phyloP scores from a whole-genome alignment of 1,140 invertebrate species.

The Calliopsis andreniformis region DNA sequence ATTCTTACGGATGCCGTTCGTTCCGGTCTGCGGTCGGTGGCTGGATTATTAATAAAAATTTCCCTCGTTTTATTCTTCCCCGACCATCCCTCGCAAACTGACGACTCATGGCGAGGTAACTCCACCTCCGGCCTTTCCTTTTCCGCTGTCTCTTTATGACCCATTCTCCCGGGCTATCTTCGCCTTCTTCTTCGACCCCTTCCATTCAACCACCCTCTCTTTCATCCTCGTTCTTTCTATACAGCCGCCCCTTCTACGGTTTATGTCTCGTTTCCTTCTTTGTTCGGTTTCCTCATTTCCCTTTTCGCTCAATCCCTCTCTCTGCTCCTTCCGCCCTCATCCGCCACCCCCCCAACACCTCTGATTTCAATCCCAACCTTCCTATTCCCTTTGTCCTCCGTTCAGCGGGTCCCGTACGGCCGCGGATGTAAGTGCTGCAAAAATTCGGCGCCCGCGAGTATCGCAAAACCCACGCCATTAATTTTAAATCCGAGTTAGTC shows the following conservation, averaged over 20 bases:
- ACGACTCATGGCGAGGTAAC: constrained; percentile 35
- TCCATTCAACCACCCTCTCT: constrained; percentile 17
- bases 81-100: constrained; percentile 56
- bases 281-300: constrained; percentile 18
- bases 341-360: constrained; percentile 7
- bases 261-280: constrained; percentile 34
- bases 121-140: constrained; percentile 34
- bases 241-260: constrained; percentile 1
- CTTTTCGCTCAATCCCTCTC: not conserved
- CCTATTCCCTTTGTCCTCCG: not conserved
- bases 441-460: constrained; percentile 64
- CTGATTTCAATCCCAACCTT: constrained; percentile 23
- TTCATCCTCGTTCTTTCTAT: constrained; percentile 24
- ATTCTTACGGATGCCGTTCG: constrained; percentile 41
- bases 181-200: constrained; percentile 25
- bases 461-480: constrained; percentile 68
- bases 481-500: constrained; percentile 71
- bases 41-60: constrained; percentile 65
- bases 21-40: constrained; percentile 39
- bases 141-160: constrained; percentile 46
- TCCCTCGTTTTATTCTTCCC: constrained; percentile 53
- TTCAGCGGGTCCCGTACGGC: constrained; percentile 22
- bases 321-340: not conserved
- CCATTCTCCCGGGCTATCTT: constrained; percentile 1
- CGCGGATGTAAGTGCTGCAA: constrained; percentile 65